A percentile compares a stretch with the other conserved stretches of the same genome.
These are phyloP conservation scores for Procambarus virginalis DNA, from an alignment of 1,140 invertebrate species.

Conservation along the genomic window DNA sequence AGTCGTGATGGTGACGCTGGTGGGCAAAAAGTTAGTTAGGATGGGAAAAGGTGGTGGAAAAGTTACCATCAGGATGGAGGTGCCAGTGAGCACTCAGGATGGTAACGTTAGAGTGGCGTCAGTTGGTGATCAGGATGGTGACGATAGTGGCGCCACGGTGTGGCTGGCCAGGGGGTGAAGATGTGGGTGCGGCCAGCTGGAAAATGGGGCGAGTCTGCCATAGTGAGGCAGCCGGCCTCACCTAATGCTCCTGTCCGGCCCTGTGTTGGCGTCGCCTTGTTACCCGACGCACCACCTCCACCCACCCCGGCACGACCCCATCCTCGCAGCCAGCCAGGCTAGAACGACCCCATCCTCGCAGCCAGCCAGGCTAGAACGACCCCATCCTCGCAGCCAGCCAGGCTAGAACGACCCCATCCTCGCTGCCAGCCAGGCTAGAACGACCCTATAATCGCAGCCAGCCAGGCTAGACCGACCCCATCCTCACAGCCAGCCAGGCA, in stretches of 20 bases:
- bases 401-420: neutral
- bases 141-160: conserved; percentile 16
- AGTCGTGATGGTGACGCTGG: too few relatives aligned
- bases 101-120: neutral
- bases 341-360: neutral
- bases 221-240: conserved; percentile 17
- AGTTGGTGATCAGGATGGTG: neutral
- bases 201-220: conserved; percentile 31
- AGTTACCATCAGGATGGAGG: too few relatives aligned
- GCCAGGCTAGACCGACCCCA: too few relatives aligned
- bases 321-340: neutral
- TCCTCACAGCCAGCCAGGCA: too few relatives aligned
- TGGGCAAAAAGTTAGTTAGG: too few relatives aligned
- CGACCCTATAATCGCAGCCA: too few relatives aligned
- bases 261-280: conserved; percentile 6
- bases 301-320: neutral
- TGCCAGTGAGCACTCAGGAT: neutral
- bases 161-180: conserved; percentile 17
- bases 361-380: neutral
- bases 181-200: conserved; percentile 23
- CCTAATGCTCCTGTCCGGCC: conserved; percentile 42
- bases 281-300: neutral
- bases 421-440: too few relatives aligned
- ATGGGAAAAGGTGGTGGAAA: too few relatives aligned
- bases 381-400: neutral